These are phyloP conservation scores for Leucozona laternaria DNA, from an alignment of 2,888 invertebrate genomes.

Conservation along the genomic window DNA sequence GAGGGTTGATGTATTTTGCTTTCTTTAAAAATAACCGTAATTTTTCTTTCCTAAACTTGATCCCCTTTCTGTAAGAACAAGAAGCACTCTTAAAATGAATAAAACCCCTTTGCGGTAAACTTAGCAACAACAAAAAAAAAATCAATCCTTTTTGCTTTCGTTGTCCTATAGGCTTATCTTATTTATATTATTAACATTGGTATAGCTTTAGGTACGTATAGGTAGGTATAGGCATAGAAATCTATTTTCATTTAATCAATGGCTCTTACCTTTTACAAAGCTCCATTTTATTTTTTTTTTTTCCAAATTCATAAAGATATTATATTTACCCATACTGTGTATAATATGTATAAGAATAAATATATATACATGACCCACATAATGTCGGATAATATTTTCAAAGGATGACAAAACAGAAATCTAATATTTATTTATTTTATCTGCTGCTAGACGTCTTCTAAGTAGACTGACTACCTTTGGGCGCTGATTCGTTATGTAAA, in stretches of 20 bases:
- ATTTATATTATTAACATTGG: background rate
- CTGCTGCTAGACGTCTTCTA: constrained; percentile 40
- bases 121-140: constrained; percentile 39
- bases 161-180: constrained; percentile 22
- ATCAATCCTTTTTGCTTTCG: constrained; percentile 60
- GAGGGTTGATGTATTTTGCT: background rate
- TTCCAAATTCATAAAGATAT: background rate
- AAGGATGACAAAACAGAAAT: constrained; percentile 65
- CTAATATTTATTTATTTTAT: constrained; percentile 69
- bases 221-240: constrained; percentile 27
- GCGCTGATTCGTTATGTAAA: constrained; percentile 62
- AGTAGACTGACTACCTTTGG: constrained; percentile 41
- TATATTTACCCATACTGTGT: background rate
- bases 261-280: constrained; percentile 13
- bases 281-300: background rate
- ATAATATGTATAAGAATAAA: constrained; percentile 29
- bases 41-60: background rate
- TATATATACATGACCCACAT: constrained; percentile 46
- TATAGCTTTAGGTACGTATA: background rate
- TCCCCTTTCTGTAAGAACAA: background rate
- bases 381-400: constrained; percentile 49
- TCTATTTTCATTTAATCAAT: constrained; percentile 31
- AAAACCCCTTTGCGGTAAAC: constrained; percentile 52
- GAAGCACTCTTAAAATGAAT: constrained; percentile 6
- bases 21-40: constrained; percentile 3